Evolutionary conservation across 2,888 invertebrate species (phyloP).

Genomic region (Beris morrisii): DNA sequence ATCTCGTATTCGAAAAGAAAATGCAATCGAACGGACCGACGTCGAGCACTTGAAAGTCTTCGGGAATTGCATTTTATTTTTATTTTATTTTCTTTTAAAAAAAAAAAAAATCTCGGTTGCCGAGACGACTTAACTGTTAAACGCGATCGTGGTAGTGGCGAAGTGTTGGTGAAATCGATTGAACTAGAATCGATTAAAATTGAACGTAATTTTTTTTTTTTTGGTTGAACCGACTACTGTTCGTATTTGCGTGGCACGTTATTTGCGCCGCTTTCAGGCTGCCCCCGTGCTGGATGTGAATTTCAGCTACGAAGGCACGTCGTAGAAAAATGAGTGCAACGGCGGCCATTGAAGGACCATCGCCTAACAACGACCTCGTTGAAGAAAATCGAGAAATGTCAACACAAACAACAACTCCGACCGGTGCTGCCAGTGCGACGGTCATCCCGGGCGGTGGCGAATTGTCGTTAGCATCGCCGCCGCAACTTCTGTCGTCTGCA

Average conservation of each 20-base stretch:
- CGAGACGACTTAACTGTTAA: neutral
- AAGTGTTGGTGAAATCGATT: slow-evolving; percentile 19
- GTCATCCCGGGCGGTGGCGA: neutral
- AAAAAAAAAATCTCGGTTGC: too few species aligned
- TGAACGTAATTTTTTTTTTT: too few species aligned
- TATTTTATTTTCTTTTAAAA: too few species aligned
- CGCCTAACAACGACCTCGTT: slow-evolving; percentile 20
- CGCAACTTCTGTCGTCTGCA: neutral
- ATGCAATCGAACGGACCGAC: too few species aligned
- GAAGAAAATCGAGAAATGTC: slow-evolving; percentile 25
- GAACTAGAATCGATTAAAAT: neutral
- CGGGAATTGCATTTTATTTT: too few species aligned
- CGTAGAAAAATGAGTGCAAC: slow-evolving; percentile 17
- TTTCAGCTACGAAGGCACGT: too few species aligned
- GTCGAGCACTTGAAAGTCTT: too few species aligned
- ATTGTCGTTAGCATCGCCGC: slow-evolving; percentile 1
- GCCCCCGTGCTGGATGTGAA: slow-evolving; percentile 1
- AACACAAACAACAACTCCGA: slow-evolving; percentile 10
- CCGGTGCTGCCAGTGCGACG: slow-evolving; percentile 14
- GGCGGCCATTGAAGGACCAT: slow-evolving; percentile 7
- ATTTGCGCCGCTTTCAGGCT: neutral
- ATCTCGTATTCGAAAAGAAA: too few species aligned
- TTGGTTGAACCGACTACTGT: too few species aligned
- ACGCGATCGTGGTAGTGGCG: slow-evolving; percentile 15
- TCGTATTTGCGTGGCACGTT: too few species aligned